Evolutionary conservation across 2,113 vertebrate genomes (phyloP).

Genomic region (Microtus montanus): DNA sequence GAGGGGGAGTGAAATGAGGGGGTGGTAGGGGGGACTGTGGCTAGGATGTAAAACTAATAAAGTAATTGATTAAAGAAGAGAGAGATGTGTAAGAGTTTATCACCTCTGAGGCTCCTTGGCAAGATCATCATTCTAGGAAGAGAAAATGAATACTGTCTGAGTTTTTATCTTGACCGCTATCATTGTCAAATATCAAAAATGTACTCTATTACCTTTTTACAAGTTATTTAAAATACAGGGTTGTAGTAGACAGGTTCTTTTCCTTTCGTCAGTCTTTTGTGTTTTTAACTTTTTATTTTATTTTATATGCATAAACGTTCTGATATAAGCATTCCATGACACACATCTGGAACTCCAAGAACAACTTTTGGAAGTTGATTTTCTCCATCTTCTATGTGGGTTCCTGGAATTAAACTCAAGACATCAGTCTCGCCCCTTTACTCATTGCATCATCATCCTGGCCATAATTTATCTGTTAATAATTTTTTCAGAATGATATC

Average conservation of each 20-base stretch:
- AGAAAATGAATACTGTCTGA: neutral
- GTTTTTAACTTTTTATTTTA: neutral
- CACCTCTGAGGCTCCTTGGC: neutral
- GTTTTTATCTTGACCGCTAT: neutral
- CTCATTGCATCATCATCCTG: neutral
- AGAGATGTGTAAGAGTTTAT: neutral
- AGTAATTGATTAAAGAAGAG: neutral
- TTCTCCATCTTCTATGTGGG: neutral
- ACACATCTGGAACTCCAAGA: neutral
- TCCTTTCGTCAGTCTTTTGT: neutral
- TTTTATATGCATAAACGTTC: neutral
- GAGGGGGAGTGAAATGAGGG: neutral
- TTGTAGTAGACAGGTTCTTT: slow-evolving; percentile 17
- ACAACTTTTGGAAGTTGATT: neutral
- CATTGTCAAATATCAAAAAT: neutral
- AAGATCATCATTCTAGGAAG: neutral
- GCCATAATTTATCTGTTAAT: neutral
- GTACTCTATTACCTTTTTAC: neutral
- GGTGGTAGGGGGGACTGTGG: neutral
- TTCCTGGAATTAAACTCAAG: neutral
- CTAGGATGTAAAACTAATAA: neutral
- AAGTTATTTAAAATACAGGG: neutral
- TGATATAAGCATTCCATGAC: neutral
- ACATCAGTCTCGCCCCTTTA: neutral
- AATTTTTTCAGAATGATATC: neutral